Base-by-base conservation (phyloP, 92 coral and sea anemone genomes). In the Heliopora coerulea region DNA sequence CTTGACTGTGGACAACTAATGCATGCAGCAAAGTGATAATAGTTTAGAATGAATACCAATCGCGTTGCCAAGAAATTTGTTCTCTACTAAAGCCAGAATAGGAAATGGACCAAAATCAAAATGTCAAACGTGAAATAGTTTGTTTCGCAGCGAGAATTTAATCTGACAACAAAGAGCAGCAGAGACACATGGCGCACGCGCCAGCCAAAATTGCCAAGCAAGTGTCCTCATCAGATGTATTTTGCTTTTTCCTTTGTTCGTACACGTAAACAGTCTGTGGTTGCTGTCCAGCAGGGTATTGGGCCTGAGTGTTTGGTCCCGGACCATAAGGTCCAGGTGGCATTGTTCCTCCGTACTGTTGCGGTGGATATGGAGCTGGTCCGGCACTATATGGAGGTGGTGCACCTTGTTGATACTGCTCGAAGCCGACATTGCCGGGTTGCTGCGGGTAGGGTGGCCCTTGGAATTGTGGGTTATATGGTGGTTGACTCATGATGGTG, bases 231-330 rank as follows among this genome's bases (percentile, higher is more conserved):
- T 88, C 84, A 41, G 83, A 83, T 28, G 78, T 80, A 24, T 83
- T 54, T 34, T 82, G 82, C 40, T 84, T 59, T 27, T 28, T 74
- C 21, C 82, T 78, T 21, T 90, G 88, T 68, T 72, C 73, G 58
- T 92, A 93, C 23, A 93, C 98, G 74, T 93, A 93, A 1, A 93
- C 96, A 28, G 98, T 93, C 14, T 83, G 89, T 1, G 98, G 98
- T 27, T 92, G 91, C 30, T 90, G 85, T 62, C 73, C 80, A 7
- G 88, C 87, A 28, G 88, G 83, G 62, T 77, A 69, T 25, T 65
- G 65, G 46, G 80, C 84, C n/a, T n/a, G n/a, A n/a, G n/a, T n/a
- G n/a, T n/a, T n/a, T n/a, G n/a, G n/a, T 42, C 76, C 79, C 21
- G 60, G 56, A 30, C 63, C 63, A 34, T 70, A 70, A 1, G 77